Base-by-base conservation (phyloP, 2,888 invertebrate genomes). In the Netelia fuscicornis region DNA sequence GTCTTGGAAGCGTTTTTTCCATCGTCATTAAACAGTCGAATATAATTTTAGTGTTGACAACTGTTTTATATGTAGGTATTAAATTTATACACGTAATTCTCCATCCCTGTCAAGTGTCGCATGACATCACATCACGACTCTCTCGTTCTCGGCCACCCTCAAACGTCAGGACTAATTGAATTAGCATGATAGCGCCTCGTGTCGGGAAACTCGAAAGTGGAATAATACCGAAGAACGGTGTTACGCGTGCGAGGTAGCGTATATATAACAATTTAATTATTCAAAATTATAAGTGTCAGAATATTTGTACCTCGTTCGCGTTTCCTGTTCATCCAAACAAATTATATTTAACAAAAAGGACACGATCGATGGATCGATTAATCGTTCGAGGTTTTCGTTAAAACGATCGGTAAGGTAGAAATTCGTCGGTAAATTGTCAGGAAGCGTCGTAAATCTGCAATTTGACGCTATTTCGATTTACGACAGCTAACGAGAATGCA, bases 181-280 rank as follows among this genome's bases (percentile, higher is more conserved):
- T 77, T 80, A 79, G 64, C 82, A 79, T 79, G 68, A 72, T 68
- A 62, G 54, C 37, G 37, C 74, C 78, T 54, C 86, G 81, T 82
- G 76, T 25, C 44, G 42, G 64, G 11, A 62, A 72, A 65, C n/a
- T 56, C 20, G 17, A 60, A 30, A 23, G 70, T 37, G 48, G 42
- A 70, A 78, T 70, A 52, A 70, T n/a, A 42, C n/a, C 20, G 10
- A 25, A 77, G 17, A 10, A n/a, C 11, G n/a, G n/a, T 25, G 48
- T 74, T 62, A 68, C 17, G 42, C 30, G 77, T 54, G 25, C 30
- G 20, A 17, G 8, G 8, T 37, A 37, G 37, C 37, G 1, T 37
- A 37, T 37, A 37, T 37, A 37, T 37, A 37, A 37, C 37, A 37
- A 37, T 37, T 37, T 6, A 72, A 20, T 23, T 20, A 23, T 23